Base-by-base conservation (phyloP, 2,797 vertebrate genomes). In the Trachurus trachurus region DNA sequence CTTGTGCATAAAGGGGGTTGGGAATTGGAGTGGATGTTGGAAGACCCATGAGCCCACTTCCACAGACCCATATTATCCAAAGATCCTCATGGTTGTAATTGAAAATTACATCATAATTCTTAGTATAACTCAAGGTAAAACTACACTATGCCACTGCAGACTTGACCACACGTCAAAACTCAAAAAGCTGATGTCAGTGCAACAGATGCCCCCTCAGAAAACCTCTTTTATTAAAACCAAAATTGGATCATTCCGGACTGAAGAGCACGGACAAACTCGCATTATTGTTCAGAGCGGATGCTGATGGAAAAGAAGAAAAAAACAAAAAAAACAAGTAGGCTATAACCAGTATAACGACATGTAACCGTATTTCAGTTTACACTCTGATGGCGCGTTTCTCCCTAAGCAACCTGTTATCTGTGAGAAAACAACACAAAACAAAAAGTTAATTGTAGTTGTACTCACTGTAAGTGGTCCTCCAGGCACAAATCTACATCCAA, bases 381-480 rank as follows among this genome's bases (percentile, higher is more conserved):
- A 9, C 22, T 54, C 44, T 6, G 40, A 31, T 57, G 45, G 21
- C 58, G n/a, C n/a, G 19, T 52, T 74, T 54, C 42, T 61, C 1
- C 31, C 2, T 47, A 40, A 71, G 10, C 59, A 79, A 71, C 39
- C 16, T 57, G 67, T 52, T 69, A 54, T 76, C 15, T 75, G 11
- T 54, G 34, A 50, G 15, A 26, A 54, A 73, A 54, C 45, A 45
- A 22, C 4, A 1, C 52, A 21, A 7, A 52, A 2, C 34, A 69
- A 88, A 26, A 90, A 90, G 83, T 89, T 90, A 0, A 19, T 56
- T 61, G 47, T 60, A 66, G 65, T 80, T 86, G 45, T 29, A 89
- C 91, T 90, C 53, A 92, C 93, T 62, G 71, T 16, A 62, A 66
- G 49, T 37, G 58, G 3, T 67, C 49, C 68, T 19, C 26, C 6